These are phyloP conservation scores for Pristiophorus japonicus DNA, from an alignment of 2,113 vertebrate species.

Conservation along the genomic window DNA sequence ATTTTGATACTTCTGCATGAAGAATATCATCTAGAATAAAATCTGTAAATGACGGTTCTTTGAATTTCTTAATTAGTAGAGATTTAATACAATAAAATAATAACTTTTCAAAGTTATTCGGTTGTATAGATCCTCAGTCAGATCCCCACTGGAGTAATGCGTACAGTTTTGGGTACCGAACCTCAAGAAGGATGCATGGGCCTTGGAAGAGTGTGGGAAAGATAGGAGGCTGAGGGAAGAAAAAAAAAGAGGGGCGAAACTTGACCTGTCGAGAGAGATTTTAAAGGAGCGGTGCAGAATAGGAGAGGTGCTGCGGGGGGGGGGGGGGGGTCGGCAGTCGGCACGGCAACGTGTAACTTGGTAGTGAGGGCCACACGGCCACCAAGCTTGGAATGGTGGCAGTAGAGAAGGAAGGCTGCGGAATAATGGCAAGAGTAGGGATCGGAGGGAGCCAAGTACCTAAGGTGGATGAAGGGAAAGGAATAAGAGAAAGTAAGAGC, in stretches of 20 bases:
- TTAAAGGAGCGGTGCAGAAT: background rate
- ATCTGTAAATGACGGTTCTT: background rate
- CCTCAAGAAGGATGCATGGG: background rate
- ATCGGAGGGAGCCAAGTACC: background rate
- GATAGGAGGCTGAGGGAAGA: background rate
- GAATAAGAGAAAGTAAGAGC: no score
- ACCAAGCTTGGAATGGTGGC: background rate
- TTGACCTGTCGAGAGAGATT: background rate
- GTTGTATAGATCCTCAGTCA: background rate
- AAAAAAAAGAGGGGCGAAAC: background rate
- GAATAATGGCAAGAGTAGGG: background rate
- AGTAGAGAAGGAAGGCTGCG: background rate
- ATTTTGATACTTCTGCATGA: no score
- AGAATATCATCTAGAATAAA: background rate
- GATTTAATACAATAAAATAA: no score
- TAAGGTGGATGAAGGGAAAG: no score
- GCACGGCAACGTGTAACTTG: no score
- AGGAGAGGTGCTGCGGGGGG: no score
- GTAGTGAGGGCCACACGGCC: background rate
- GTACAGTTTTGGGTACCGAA: background rate
- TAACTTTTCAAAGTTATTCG: background rate
- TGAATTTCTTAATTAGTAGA: no score
- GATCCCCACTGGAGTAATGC: background rate
- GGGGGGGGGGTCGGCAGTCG: no score
- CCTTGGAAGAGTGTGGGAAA: background rate